These are phyloP conservation scores for Prochilodus magdalenae DNA, from an alignment of 2,113 vertebrate genomes.

Conservation along the genomic window DNA sequence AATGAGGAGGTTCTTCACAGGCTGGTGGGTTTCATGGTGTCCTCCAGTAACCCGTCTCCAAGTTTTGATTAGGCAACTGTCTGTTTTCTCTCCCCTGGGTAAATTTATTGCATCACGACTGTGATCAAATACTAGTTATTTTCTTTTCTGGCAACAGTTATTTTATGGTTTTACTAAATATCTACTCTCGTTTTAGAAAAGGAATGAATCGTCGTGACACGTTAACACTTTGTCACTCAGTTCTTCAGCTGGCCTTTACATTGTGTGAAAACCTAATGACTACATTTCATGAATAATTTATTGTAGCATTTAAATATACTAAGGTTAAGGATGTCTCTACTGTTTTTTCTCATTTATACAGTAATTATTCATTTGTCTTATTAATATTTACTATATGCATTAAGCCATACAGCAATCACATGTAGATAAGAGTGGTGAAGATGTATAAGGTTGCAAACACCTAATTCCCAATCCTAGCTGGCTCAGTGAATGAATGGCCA, in stretches of 20 bases:
- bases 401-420: too few relatives aligned
- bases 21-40: constrained; percentile 14
- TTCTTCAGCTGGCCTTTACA: background rate
- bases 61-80: background rate
- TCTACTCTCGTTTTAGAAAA: background rate
- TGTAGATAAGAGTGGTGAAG: too few relatives aligned
- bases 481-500: too few relatives aligned
- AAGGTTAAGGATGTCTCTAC: too few relatives aligned
- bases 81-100: background rate
- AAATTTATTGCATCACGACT: background rate
- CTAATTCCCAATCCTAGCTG: too few relatives aligned
- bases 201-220: background rate
- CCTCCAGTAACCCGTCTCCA: background rate
- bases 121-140: constrained; percentile 12
- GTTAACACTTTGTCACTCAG: too few relatives aligned
- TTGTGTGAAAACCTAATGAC: background rate
- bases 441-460: too few relatives aligned
- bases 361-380: too few relatives aligned
- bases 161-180: background rate
- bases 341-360: too few relatives aligned
- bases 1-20: constrained; percentile 61
- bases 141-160: background rate
- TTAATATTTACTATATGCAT: too few relatives aligned
- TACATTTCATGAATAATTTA: too few relatives aligned
- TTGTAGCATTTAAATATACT: background rate